A percentile compares a stretch with the other conserved stretches of the same genome.
These are phyloP conservation scores for Dasyornis broadbenti DNA, from an alignment of 2,113 vertebrate species.

Conservation along the genomic window DNA sequence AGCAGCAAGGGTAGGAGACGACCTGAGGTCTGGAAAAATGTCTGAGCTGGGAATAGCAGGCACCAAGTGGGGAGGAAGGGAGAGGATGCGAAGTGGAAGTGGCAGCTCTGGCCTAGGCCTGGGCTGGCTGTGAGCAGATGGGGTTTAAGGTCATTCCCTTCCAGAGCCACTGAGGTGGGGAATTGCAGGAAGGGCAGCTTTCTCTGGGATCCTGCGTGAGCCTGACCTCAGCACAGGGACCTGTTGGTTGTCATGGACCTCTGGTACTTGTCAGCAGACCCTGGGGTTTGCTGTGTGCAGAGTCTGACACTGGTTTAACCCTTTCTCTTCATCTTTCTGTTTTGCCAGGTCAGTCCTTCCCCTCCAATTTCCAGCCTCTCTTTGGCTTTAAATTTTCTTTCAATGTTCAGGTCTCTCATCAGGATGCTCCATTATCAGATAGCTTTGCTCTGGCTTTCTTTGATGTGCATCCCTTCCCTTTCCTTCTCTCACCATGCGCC, in stretches of 20 bases:
- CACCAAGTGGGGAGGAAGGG: background rate
- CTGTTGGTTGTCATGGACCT: background rate
- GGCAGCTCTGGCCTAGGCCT: background rate
- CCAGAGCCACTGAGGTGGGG: background rate
- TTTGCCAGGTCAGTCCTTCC: background rate
- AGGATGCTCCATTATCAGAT: background rate
- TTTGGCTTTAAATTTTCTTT: background rate
- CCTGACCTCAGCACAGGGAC: background rate
- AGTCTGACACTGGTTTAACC: background rate
- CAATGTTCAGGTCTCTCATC: background rate
- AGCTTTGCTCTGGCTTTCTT: background rate
- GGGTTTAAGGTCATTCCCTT: background rate
- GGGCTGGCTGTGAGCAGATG: rapidly evolving
- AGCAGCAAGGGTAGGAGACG: background rate
- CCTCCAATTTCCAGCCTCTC: background rate
- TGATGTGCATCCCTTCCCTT: background rate
- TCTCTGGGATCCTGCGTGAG: background rate
- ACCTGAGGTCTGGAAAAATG: background rate
- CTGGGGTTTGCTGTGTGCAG: background rate
- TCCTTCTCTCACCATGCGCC: background rate
- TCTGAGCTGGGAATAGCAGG: background rate
- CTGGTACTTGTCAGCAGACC: background rate
- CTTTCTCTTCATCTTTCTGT: background rate
- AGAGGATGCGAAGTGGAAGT: background rate
- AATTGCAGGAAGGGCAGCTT: background rate